Evolutionary conservation across 2,888 invertebrate species (phyloP), one percentile per base, ranked within the genome.

Genomic region (Glomeris marginata): DNA sequence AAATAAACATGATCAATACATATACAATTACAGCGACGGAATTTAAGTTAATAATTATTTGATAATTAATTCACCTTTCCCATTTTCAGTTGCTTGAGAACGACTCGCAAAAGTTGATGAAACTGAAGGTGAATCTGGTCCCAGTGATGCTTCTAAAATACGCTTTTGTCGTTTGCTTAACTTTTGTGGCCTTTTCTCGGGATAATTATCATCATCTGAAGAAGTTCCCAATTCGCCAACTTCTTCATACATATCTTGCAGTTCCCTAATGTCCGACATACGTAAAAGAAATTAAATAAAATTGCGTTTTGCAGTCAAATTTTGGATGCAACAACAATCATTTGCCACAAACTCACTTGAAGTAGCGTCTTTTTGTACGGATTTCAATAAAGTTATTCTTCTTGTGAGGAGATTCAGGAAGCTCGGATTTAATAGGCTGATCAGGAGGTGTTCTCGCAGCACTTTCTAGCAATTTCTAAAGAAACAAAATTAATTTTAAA

Each of bases 171-270:
- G 78, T 53, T 74, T 67, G 33, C 72, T 72, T 41, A 75, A 65
- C 45, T 74, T 72, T 13, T 67, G 62, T 34, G 77, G 76, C 35
- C 47, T 42, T 45, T 45, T 55, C 67, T 66, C 80, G 40, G 80
- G 79, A 63, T 79, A 80, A 59, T 78, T 80, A 58, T 87, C 86
- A 68, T 82, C 82, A 56, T 85, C 85, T 28, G 82, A 81, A 52
- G 67, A 68, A 2, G 64, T 63, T 16, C 62, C 77, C 72, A 57
- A 68, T 28, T 81, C 76, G n/a, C 81, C 80, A 46, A 81, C 74
- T 58, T 83, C 80, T 58, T 78, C 75, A 59, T 77, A 72, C 28
- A 86, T 75, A 50, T 78, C 76, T 44, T 76, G 69, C 43, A 87
- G 68, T 61, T 84, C 81, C 63, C 81, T 66, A 28, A 47, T 28